Conservation (phyloP, 2,888 invertebrate genomes). For the Papilio gigon region DNA sequence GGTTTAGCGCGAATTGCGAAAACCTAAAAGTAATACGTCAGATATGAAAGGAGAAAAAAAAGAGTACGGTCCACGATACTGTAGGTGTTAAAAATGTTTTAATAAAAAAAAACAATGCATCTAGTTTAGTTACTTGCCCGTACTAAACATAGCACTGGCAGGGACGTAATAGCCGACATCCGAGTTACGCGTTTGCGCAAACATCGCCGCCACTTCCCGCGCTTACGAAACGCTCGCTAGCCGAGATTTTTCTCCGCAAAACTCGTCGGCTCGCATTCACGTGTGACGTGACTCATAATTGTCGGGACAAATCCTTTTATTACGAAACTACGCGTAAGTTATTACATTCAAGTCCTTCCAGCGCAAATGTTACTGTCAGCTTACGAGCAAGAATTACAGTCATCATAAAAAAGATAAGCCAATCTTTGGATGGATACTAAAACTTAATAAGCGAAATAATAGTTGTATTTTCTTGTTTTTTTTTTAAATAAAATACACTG, state of each 20-base stretch:
- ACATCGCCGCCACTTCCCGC: conserved; percentile 56
- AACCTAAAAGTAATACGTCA: too few species aligned
- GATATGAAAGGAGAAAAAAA: too few species aligned
- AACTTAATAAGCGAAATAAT: too few species aligned
- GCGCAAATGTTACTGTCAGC: neutral
- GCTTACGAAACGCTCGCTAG: conserved; percentile 58
- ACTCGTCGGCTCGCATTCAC: conserved; percentile 58
- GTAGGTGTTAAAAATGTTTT: too few species aligned
- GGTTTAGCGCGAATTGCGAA: too few species aligned
- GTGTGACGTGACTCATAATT: conserved; percentile 51
- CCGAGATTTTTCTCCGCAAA: conserved; percentile 61
- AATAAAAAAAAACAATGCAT: neutral
- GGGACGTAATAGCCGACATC: conserved; percentile 69
- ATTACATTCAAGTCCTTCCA: conserved; percentile 16
- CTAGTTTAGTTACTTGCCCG: conserved; percentile 23
- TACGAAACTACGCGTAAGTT: conserved; percentile 40
- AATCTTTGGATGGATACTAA: too few species aligned
- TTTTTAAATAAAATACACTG: too few species aligned
- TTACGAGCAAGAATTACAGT: neutral
- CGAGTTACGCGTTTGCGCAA: conserved; percentile 62
- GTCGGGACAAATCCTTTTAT: conserved; percentile 45
- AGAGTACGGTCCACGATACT: too few species aligned
- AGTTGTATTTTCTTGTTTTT: too few species aligned
- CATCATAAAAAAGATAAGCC: too few species aligned
- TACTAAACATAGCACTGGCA: conserved; percentile 48